A percentile compares a stretch with the other conserved stretches of the same genome.
These are phyloP conservation scores for Hirudo medicinalis DNA, from an alignment of 1,140 invertebrate species.

Conservation along the genomic window DNA sequence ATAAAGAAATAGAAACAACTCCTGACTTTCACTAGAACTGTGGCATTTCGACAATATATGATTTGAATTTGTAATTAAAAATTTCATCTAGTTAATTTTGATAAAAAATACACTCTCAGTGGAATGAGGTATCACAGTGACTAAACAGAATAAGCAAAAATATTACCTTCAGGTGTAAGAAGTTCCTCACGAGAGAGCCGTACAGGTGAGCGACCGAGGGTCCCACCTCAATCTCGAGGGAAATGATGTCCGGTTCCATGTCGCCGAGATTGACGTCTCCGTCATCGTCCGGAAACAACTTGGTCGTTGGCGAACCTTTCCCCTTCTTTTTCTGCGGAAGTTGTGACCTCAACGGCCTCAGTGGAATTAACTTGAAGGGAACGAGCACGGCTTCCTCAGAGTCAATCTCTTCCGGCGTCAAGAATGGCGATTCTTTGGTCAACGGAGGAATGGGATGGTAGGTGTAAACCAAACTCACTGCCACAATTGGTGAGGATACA, in stretches of 20 bases:
- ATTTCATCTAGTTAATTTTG: too few relatives aligned
- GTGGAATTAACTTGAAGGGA: conserved; percentile 60
- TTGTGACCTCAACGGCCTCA: conserved; percentile 18
- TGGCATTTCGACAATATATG: too few relatives aligned
- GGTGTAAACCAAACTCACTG: conserved; percentile 72
- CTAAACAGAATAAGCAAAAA: neutral
- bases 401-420: neutral
- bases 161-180: conserved; percentile 49
- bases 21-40: neutral
- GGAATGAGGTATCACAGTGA: too few relatives aligned
- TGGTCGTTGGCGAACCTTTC: conserved; percentile 19
- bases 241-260: conserved; percentile 69
- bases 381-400: conserved; percentile 77
- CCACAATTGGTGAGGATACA: conserved; percentile 83
- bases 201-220: conserved; percentile 74
- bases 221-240: conserved; percentile 78
- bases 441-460: conserved; percentile 75
- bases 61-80: too few relatives aligned
- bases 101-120: too few relatives aligned
- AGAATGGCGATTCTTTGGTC: neutral
- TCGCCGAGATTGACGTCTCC: conserved; percentile 69
- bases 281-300: conserved; percentile 7
- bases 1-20: conserved; percentile 19
- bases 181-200: conserved; percentile 71
- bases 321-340: conserved; percentile 18